Percentiles rank a stretch among this genome's conserved stretches.
phyloP scores from a whole-genome alignment of 2,888 invertebrate genomes.

The Asteroscopus sphinx region DNA sequence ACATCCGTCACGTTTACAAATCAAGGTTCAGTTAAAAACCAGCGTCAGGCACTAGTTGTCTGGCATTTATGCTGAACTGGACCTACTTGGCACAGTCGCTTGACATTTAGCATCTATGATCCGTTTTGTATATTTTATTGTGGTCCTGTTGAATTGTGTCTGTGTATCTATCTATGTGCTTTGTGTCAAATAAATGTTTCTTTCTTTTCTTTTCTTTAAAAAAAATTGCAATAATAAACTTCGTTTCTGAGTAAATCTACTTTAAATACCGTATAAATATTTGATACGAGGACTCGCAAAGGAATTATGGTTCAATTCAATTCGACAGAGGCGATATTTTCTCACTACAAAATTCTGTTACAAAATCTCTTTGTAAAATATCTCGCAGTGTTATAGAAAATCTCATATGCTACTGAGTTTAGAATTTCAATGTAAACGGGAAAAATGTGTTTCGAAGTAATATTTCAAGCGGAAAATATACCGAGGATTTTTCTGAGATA shows the following conservation, averaged over 20 bases:
- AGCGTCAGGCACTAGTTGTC: no score
- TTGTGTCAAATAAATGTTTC: no score
- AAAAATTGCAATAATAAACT: neutral
- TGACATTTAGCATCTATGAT: no score
- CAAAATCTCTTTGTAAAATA: slow-evolving; percentile 15
- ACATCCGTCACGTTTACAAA: no score
- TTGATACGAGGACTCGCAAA: slow-evolving; percentile 10
- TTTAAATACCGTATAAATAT: slow-evolving; percentile 22
- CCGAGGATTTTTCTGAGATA: neutral
- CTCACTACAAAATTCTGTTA: slow-evolving; percentile 33
- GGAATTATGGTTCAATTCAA: slow-evolving; percentile 34
- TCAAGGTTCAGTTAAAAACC: no score
- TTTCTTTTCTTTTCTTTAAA: no score
- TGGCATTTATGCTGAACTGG: no score
- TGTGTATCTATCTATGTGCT: no score
- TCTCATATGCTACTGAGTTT: slow-evolving; percentile 2
- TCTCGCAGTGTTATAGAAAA: slow-evolving; percentile 17
- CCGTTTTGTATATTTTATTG: no score
- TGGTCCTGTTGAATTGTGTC: no score
- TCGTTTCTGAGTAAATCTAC: neutral
- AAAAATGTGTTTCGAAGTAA: slow-evolving; percentile 11
- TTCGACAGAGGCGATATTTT: slow-evolving; percentile 30
- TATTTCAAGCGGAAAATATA: slow-evolving; percentile 10
- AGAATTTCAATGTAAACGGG: slow-evolving; percentile 6
- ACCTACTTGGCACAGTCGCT: no score